phyloP scores from a whole-genome alignment of 2,888 invertebrate species.

The Antitype chi region DNA sequence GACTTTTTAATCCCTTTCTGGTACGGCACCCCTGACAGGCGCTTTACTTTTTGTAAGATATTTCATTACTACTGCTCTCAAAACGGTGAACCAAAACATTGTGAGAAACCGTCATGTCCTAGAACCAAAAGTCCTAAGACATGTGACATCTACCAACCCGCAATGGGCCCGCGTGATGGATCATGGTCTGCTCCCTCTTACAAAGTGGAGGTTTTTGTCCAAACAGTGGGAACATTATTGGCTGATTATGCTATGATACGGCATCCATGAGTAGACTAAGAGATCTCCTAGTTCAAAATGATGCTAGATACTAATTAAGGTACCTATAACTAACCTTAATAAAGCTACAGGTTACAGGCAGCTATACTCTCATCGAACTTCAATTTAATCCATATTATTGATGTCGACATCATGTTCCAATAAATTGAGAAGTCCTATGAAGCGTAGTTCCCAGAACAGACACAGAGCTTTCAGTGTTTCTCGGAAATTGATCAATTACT shows the following conservation, averaged over 20 bases:
- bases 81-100: too few species aligned
- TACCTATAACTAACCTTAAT: not conserved
- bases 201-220: too few species aligned
- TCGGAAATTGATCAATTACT: constrained; percentile 31
- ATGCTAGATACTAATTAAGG: not conserved
- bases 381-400: constrained; percentile 8
- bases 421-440: not conserved
- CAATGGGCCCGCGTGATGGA: too few species aligned
- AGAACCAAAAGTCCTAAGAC: too few species aligned
- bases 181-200: too few species aligned
- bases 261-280: not conserved
- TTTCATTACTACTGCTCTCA: too few species aligned
- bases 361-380: not conserved
- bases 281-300: not conserved
- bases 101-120: too few species aligned
- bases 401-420: not conserved
- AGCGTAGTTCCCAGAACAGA: not conserved
- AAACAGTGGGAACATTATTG: too few species aligned
- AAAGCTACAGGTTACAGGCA: not conserved
- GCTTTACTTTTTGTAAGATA: too few species aligned
- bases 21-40: too few species aligned
- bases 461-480: constrained; percentile 18
- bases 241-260: not conserved
- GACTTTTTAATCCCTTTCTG: not conserved
- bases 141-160: too few species aligned